Evolutionary conservation across 2,113 vertebrate species (phyloP).

Genomic region (Heterocephalus glaber): DNA sequence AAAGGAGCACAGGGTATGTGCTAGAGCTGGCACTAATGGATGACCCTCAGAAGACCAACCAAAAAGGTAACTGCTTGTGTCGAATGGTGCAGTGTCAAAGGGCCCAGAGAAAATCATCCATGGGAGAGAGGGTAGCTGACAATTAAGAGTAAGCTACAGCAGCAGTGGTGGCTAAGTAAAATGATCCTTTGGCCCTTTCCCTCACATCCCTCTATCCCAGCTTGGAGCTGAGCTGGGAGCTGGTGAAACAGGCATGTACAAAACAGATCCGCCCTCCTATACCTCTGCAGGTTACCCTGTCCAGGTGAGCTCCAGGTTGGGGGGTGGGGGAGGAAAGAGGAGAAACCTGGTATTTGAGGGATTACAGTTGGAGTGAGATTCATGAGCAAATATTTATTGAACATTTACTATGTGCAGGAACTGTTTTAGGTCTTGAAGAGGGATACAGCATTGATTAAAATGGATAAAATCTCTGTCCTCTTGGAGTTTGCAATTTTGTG

Average conservation of each 20-base stretch:
- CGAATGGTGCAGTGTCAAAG: not conserved
- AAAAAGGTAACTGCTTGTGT: not conserved
- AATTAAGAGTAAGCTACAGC: not conserved
- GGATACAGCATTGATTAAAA: not conserved
- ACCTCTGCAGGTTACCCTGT: not conserved
- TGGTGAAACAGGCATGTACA: not conserved
- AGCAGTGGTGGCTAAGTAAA: no score
- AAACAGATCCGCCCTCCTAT: not conserved
- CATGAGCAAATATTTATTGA: not conserved
- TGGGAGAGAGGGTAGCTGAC: accelerated
- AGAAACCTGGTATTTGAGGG: not conserved
- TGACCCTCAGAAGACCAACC: not conserved
- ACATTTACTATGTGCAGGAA: not conserved
- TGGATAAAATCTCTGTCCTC: not conserved
- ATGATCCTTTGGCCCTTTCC: not conserved
- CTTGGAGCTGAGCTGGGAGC: not conserved
- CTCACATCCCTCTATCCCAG: not conserved
- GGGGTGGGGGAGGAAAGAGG: not conserved
- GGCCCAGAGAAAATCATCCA: not conserved
- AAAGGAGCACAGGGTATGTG: no score
- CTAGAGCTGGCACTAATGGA: not conserved
- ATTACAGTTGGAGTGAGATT: not conserved
- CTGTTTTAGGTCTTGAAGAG: not conserved
- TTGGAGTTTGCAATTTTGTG: not conserved
- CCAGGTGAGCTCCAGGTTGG: not conserved